phyloP scores from a whole-genome alignment of 2,888 invertebrate species.

The Pollenia labialis region DNA sequence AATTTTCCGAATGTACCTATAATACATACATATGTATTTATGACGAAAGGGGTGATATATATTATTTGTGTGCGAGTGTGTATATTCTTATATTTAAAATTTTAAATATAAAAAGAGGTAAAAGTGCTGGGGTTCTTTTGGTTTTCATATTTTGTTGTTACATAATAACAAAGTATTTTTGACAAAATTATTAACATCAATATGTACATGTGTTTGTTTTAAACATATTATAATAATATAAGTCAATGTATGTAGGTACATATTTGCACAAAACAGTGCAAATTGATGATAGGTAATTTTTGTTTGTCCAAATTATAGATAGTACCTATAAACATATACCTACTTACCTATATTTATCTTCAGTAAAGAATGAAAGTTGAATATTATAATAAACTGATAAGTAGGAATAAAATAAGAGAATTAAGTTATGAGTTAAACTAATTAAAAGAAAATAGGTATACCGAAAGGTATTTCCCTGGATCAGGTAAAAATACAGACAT shows the following conservation, averaged over 20 bases:
- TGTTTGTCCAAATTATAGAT: too few relatives aligned
- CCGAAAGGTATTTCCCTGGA: too few relatives aligned
- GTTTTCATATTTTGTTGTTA: conserved; percentile 69
- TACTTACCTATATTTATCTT: too few relatives aligned
- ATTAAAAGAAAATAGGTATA: too few relatives aligned
- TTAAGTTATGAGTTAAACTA: too few relatives aligned
- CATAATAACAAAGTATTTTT: conserved; percentile 69
- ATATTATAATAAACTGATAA: too few relatives aligned
- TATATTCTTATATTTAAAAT: conserved; percentile 38
- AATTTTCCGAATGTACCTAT: neutral
- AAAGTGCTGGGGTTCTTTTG: conserved; percentile 51
- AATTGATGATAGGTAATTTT: too few relatives aligned
- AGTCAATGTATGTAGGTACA: too few relatives aligned
- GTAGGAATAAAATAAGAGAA: too few relatives aligned
- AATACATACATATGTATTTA: conserved; percentile 9
- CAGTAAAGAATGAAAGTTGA: too few relatives aligned
- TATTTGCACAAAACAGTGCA: too few relatives aligned
- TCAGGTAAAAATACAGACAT: neutral
- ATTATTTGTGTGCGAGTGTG: conserved; percentile 9
- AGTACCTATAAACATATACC: conserved; percentile 18
- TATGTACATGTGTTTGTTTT: conserved; percentile 18
- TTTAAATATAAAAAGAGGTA: conserved; percentile 47
- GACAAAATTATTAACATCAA: conserved; percentile 59
- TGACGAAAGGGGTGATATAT: conserved; percentile 6
- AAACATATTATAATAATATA: neutral